Evolutionary conservation across 53 echinoderm and acorn worm species (phyloP).

Genomic region (Henricia sp.): DNA sequence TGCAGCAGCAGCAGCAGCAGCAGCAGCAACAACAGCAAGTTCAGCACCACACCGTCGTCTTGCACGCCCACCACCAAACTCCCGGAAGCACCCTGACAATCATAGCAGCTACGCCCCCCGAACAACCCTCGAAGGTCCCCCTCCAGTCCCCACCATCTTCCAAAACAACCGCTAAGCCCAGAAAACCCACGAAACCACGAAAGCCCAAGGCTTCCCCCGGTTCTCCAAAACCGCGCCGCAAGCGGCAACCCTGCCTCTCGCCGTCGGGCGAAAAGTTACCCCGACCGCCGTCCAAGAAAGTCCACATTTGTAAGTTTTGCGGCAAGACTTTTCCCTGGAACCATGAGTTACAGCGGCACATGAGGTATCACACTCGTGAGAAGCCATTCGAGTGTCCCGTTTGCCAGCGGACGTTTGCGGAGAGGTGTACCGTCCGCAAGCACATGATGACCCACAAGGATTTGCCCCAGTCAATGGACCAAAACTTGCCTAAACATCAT

Average conservation of each 20-base stretch:
- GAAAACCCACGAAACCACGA: conserved; percentile 35
- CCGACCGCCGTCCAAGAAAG: conserved; percentile 34
- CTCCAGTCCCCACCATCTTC: conserved; percentile 47
- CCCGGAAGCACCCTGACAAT: conserved; percentile 26
- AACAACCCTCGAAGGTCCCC: conserved; percentile 2
- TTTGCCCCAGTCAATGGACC: conserved; percentile 75
- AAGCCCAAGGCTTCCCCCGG: conserved; percentile 51
- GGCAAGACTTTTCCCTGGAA: conserved; percentile 84
- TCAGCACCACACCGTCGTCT: conserved; percentile 15
- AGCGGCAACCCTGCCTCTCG: conserved; percentile 28
- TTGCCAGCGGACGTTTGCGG: conserved; percentile 91
- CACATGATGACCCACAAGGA: conserved; percentile 99
- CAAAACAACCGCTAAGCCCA: conserved; percentile 19
- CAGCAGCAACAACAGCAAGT: conserved; percentile 27
- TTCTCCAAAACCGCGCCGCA: conserved; percentile 28
- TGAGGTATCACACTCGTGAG: conserved; percentile 93
- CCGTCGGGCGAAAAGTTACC: neutral
- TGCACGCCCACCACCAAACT: conserved; percentile 17
- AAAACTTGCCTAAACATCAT: conserved; percentile 79
- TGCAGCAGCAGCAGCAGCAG: conserved; percentile 27
- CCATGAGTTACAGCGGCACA: conserved; percentile 94
- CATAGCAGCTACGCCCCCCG: neutral
- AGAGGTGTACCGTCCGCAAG: conserved; percentile 98
- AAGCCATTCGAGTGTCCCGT: conserved; percentile 96
- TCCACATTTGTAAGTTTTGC: conserved; percentile 80